Percentiles rank a stretch among this genome's conserved stretches.
Evolutionary conservation across 2,888 invertebrate species (phyloP).

Genomic region (Cerastis rubricosa): DNA sequence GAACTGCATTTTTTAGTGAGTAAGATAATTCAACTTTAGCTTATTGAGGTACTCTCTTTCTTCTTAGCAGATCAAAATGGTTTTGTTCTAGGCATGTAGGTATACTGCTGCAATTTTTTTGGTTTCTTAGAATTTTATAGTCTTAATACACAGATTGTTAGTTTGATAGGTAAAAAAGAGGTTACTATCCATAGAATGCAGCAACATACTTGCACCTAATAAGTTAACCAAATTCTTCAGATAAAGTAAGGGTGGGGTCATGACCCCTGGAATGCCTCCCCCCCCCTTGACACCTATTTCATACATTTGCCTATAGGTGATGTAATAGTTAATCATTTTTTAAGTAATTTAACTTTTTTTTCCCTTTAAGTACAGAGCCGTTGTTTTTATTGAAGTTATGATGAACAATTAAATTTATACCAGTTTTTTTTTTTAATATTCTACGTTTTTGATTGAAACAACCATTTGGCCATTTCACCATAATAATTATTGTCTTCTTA

Average conservation of each 20-base stretch:
- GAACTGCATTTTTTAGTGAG: background rate
- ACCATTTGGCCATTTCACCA: background rate
- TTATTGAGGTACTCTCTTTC: background rate
- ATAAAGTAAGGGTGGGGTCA: conserved; percentile 40
- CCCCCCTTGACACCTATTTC: conserved; percentile 10
- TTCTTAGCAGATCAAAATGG: background rate
- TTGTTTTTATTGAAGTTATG: background rate
- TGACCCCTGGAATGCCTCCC: conserved; percentile 28
- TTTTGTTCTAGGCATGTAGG: background rate
- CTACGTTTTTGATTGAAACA: background rate
- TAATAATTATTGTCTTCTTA: conserved; percentile 2
- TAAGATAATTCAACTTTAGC: background rate
- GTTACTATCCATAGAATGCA: background rate
- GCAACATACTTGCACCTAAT: background rate
- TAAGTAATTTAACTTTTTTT: background rate
- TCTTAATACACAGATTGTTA: background rate
- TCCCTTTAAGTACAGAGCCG: background rate
- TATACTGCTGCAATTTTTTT: background rate
- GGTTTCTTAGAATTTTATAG: background rate
- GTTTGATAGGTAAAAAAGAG: background rate
- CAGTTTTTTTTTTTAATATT: background rate
- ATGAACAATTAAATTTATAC: background rate
- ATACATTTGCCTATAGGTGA: conserved; percentile 21
- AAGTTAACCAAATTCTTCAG: conserved; percentile 14
- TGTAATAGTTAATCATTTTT: conserved; percentile 13